Evolutionary conservation across 2,797 vertebrate species (phyloP).

Genomic region (Mus spretus): DNA sequence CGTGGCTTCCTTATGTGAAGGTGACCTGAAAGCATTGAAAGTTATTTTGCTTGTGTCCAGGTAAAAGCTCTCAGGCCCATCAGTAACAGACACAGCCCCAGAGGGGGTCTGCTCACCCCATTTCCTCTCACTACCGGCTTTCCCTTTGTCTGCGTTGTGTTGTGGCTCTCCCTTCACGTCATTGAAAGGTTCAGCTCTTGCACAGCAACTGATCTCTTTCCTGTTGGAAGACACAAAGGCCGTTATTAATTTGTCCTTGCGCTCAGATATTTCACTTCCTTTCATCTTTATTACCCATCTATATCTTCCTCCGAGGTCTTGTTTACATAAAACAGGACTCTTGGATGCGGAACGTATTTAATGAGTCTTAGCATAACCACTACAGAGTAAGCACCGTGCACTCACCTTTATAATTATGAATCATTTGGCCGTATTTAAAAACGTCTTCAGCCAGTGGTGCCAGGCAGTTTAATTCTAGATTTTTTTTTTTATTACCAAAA

Average conservation of each 20-base stretch:
- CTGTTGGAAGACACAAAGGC: constrained; percentile 86
- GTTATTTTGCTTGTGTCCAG: not conserved
- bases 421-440: constrained; percentile 84
- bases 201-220: constrained; percentile 84
- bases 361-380: constrained; percentile 87
- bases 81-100: not conserved
- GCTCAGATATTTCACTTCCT: constrained; percentile 85
- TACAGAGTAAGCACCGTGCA: constrained; percentile 78
- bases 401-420: constrained; percentile 86
- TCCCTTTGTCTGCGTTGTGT: constrained; percentile 72
- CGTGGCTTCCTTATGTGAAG: accelerated
- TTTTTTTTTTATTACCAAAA: constrained; percentile 79
- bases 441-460: constrained; percentile 80
- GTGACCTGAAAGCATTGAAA: not conserved
- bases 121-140: constrained; percentile 15
- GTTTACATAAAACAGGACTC: constrained; percentile 90
- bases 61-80: not conserved
- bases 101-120: constrained; percentile 26
- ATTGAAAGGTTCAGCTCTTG: constrained; percentile 83
- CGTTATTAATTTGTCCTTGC: constrained; percentile 88
- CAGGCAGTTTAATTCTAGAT: constrained; percentile 81
- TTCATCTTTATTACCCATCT: constrained; percentile 90
- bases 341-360: constrained; percentile 84
- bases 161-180: constrained; percentile 70
- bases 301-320: constrained; percentile 89